phyloP scores from a whole-genome alignment of 2,113 vertebrate genomes.

The Romanogobio albipinnatus region DNA sequence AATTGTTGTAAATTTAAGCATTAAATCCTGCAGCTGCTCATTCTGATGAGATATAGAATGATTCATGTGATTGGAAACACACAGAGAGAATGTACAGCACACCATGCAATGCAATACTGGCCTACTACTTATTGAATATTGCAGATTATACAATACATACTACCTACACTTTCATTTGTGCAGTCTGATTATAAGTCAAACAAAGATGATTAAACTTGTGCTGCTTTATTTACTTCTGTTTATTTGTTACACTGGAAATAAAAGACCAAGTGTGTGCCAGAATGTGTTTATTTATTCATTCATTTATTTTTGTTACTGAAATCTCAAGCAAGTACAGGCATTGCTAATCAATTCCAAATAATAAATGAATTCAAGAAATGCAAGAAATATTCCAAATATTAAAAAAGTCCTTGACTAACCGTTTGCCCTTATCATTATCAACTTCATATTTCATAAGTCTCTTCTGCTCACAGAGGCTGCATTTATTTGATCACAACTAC shows the following conservation, averaged over 20 bases:
- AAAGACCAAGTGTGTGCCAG: not conserved
- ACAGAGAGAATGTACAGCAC: not conserved
- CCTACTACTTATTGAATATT: not conserved
- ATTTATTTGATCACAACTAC: too few species aligned
- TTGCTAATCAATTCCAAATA: too few species aligned
- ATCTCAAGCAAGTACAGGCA: too few species aligned
- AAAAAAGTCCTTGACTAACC: too few species aligned
- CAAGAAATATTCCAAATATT: too few species aligned
- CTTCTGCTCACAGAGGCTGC: too few species aligned
- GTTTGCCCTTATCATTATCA: too few species aligned
- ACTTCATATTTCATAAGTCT: too few species aligned
- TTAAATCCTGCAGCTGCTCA: slow-evolving; percentile 61
- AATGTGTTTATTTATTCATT: too few species aligned
- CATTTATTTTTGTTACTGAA: too few species aligned
- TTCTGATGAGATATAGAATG: slow-evolving; percentile 49
- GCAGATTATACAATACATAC: not conserved
- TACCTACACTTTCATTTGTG: not conserved
- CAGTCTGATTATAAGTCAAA: too few species aligned
- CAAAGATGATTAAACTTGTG: not conserved
- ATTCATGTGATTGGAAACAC: slow-evolving; percentile 29
- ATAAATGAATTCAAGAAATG: too few species aligned
- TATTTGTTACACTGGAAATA: not conserved
- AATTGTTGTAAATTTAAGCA: slow-evolving; percentile 68
- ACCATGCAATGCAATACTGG: not conserved
- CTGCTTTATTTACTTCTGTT: not conserved